A percentile compares a stretch with the other conserved stretches of the same genome.
phyloP scores from a whole-genome alignment of 2,888 invertebrate species.

The Nebria brevicollis region DNA sequence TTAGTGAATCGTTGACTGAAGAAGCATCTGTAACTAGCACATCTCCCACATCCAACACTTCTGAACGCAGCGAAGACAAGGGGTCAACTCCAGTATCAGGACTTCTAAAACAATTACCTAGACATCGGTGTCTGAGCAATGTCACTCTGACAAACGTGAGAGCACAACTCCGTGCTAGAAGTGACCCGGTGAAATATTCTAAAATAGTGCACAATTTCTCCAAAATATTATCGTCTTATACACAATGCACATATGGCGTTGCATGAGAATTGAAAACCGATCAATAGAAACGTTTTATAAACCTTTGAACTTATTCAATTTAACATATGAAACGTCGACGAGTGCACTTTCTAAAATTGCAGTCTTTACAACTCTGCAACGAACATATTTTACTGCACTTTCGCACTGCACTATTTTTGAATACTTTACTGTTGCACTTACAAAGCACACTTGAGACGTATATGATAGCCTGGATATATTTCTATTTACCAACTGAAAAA shows the following conservation, averaged over 20 bases:
- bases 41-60: slow-evolving; percentile 50
- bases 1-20: slow-evolving; percentile 54
- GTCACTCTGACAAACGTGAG: slow-evolving; percentile 74
- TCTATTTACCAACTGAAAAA: no score
- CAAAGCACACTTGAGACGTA: slow-evolving; percentile 49
- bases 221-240: no score
- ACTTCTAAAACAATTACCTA: not conserved
- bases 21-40: slow-evolving; percentile 56
- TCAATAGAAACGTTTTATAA: not conserved
- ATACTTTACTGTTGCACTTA: slow-evolving; percentile 57
- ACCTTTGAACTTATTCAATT: not conserved
- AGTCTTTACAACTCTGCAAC: slow-evolving; percentile 19
- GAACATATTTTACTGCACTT: slow-evolving; percentile 23
- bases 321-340: no score
- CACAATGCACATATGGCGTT: no score
- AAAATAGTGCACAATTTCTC: slow-evolving; percentile 5
- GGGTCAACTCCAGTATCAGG: slow-evolving; percentile 3
- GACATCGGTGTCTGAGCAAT: slow-evolving; percentile 55
- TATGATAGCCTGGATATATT: no score
- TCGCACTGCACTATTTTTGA: slow-evolving; percentile 34
- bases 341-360: slow-evolving; percentile 14
- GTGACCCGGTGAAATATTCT: slow-evolving; percentile 61
- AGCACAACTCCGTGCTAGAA: slow-evolving; percentile 58
- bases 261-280: not conserved
- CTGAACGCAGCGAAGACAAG: slow-evolving; percentile 2